Conservation (phyloP, 1,140 invertebrate species). For the Neodiprion fabricii region DNA sequence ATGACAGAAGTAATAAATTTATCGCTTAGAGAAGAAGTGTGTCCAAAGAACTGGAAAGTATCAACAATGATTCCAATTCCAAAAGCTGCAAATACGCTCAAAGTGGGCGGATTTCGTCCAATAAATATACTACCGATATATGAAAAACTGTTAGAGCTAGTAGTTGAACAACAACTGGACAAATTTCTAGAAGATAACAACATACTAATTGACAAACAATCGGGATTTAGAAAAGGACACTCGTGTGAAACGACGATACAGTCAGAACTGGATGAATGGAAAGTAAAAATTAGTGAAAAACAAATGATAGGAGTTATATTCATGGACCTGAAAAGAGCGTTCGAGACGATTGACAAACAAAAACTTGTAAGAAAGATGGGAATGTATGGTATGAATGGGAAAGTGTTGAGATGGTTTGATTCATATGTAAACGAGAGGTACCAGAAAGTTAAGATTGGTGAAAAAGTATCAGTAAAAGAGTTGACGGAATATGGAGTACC, state of each 20-base stretch:
- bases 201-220: slow-evolving; percentile 25
- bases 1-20: neutral
- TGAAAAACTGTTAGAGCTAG: slow-evolving; percentile 15
- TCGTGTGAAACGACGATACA: slow-evolving; percentile 28
- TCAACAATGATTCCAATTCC: slow-evolving; percentile 19
- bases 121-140: slow-evolving; percentile 19
- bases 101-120: slow-evolving; percentile 21
- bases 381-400: slow-evolving; percentile 21
- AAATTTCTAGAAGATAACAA: slow-evolving; percentile 25
- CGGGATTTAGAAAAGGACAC: slow-evolving; percentile 27
- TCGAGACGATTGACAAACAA: slow-evolving; percentile 30
- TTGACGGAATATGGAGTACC: slow-evolving; percentile 22
- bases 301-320: slow-evolving; percentile 21
- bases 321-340: slow-evolving; percentile 27
- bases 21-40: neutral
- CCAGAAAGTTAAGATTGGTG: slow-evolving; percentile 18
- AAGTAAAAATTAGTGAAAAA: slow-evolving; percentile 17
- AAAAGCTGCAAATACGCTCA: slow-evolving; percentile 14
- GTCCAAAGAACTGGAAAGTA: slow-evolving; percentile 15
- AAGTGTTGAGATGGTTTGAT: slow-evolving; percentile 19
- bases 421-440: slow-evolving; percentile 21
- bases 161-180: slow-evolving; percentile 20
- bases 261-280: slow-evolving; percentile 25
- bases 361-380: slow-evolving; percentile 16
- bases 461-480: slow-evolving; percentile 14